A percentile compares a stretch with the other conserved stretches of the same genome.
Evolutionary conservation across 2,113 vertebrate species (phyloP).

Genomic region (Grammomys surdaster): DNA sequence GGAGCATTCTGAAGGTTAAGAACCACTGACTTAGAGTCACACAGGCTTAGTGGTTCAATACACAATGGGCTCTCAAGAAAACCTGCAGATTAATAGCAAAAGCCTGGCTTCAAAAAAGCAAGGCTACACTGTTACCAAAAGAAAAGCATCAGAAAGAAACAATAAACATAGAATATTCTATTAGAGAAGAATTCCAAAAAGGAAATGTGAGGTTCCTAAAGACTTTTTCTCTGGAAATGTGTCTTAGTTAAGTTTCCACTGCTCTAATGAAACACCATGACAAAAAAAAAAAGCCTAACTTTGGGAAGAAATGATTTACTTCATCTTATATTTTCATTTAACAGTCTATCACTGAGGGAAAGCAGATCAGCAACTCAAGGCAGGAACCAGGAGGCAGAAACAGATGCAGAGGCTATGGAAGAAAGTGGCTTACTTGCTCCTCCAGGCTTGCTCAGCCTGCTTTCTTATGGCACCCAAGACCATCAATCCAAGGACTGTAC

Average conservation of each 20-base stretch:
- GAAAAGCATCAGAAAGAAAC: not conserved
- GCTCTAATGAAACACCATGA: not conserved
- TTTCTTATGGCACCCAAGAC: not conserved
- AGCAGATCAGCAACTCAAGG: not conserved
- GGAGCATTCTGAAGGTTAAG: not conserved
- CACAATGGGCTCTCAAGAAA: conserved; percentile 29
- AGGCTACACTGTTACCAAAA: not conserved
- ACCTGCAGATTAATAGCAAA: not conserved
- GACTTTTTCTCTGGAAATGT: not conserved
- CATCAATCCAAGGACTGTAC: not conserved
- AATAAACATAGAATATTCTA: not conserved
- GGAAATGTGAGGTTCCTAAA: not conserved
- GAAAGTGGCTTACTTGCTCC: not conserved
- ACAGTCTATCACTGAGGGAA: not conserved
- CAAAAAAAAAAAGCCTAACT: not conserved
- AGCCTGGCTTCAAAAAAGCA: not conserved
- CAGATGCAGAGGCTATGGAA: not conserved
- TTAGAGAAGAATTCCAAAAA: not conserved
- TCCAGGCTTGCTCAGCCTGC: no score
- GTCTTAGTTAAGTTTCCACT: not conserved
- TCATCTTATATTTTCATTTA: not conserved
- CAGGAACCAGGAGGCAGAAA: not conserved
- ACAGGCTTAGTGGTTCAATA: conserved; percentile 7
- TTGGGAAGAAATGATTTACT: not conserved
- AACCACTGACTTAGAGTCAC: not conserved